phyloP scores from a whole-genome alignment of 2,797 vertebrate species.

The Mormyrops boulengeri region DNA sequence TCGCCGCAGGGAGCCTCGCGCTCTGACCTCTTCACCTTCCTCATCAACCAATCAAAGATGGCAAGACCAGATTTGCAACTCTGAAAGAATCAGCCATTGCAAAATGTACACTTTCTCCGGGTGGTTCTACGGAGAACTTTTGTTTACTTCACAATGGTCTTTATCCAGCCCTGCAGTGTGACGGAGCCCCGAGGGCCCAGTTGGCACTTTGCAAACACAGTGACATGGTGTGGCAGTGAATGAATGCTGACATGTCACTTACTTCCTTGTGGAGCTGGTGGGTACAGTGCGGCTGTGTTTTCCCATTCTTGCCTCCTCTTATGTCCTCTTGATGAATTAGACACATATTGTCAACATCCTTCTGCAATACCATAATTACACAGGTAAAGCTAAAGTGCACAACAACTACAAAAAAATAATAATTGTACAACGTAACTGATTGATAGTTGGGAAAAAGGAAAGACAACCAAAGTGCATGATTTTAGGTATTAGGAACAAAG shows the following conservation, averaged over 20 bases:
- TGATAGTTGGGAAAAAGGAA: background rate
- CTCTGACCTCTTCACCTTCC: constrained; percentile 11
- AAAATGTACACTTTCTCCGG: background rate
- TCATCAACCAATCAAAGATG: background rate
- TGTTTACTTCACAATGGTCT: background rate
- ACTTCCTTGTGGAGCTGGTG: constrained; percentile 54
- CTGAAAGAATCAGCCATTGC: background rate
- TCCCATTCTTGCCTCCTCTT: constrained; percentile 39
- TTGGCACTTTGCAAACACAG: background rate
- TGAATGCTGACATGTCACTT: background rate
- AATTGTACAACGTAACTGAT: background rate
- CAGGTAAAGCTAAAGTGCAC: background rate
- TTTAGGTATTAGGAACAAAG: background rate
- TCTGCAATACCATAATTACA: constrained; percentile 37
- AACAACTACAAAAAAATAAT: background rate
- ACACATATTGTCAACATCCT: constrained; percentile 53
- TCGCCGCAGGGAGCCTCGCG: background rate
- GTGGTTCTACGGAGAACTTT: background rate
- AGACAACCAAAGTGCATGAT: background rate
- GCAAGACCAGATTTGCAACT: background rate
- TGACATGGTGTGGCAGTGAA: background rate
- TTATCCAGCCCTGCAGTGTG: background rate
- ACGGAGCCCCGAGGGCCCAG: background rate
- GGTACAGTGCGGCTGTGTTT: constrained; percentile 52
- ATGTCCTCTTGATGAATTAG: constrained; percentile 58